Evolutionary conservation across 2,888 invertebrate species (phyloP).

Genomic region (Prenolepis imparis): DNA sequence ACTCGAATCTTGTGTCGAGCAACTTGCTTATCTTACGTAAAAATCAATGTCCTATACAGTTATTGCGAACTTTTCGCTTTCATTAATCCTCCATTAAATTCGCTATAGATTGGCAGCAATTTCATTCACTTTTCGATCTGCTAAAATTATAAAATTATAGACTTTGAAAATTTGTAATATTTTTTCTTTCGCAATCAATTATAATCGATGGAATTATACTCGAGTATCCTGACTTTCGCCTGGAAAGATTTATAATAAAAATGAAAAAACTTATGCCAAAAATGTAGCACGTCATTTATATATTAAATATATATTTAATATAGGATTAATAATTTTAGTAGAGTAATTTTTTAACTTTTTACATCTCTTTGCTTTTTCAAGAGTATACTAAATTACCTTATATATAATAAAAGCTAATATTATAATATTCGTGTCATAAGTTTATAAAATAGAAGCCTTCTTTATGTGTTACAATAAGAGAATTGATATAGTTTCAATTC

Average conservation of each 20-base stretch:
- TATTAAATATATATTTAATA: neutral
- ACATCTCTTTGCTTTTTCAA: neutral
- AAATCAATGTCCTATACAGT: constrained; percentile 33
- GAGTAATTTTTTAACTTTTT: neutral
- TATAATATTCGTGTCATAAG: constrained; percentile 5
- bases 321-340: neutral
- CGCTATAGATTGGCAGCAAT: neutral
- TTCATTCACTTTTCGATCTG: neutral
- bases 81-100: constrained; percentile 12
- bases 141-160: neutral
- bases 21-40: constrained; percentile 32
- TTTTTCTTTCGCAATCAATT: neutral
- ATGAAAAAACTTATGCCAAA: neutral
- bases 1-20: neutral
- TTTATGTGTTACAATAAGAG: neutral
- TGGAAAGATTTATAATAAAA: neutral
- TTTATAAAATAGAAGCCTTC: neutral
- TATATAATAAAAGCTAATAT: neutral
- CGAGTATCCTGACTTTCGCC: neutral
- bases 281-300: neutral
- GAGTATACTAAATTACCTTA: neutral
- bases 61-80: constrained; percentile 13
- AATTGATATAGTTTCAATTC: constrained; percentile 32
- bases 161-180: neutral
- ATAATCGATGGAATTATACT: neutral